A percentile compares a stretch with the other conserved stretches of the same genome.
Conservation (phyloP, 2,888 invertebrate genomes). For the Limnephilus rhombicus region DNA sequence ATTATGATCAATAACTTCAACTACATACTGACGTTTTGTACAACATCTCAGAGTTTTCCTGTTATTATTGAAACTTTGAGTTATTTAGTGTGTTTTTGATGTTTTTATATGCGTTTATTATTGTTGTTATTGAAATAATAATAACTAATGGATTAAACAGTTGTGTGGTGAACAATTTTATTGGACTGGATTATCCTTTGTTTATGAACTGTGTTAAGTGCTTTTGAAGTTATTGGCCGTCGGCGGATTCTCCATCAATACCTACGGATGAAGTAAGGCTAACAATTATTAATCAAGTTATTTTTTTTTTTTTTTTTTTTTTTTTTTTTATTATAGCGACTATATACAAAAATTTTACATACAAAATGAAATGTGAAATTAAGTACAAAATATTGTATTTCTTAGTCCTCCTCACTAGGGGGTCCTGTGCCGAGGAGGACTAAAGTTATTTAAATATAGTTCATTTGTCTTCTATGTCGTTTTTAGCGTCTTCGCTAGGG, state of each 20-base stretch:
- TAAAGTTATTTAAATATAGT: too few species aligned
- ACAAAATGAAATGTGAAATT: too few species aligned
- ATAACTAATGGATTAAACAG: background rate
- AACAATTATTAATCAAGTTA: background rate
- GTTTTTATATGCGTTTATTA: background rate
- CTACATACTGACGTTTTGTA: background rate
- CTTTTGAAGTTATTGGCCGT: background rate
- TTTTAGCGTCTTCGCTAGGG: too few species aligned
- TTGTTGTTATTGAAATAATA: background rate
- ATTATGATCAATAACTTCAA: background rate
- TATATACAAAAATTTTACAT: too few species aligned
- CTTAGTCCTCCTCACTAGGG: too few species aligned
- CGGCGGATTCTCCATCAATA: background rate
- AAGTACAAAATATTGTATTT: too few species aligned
- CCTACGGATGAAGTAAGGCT: background rate
- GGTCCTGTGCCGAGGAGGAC: too few species aligned
- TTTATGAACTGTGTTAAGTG: background rate
- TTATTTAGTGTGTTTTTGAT: background rate
- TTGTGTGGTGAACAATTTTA: background rate
- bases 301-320: too few species aligned
- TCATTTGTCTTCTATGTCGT: too few species aligned
- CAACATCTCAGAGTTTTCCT: background rate
- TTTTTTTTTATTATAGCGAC: too few species aligned
- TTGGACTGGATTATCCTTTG: background rate
- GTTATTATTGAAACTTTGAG: background rate